Conservation (phyloP, 2,888 invertebrate genomes). For the Calephelis perditalis region DNA sequence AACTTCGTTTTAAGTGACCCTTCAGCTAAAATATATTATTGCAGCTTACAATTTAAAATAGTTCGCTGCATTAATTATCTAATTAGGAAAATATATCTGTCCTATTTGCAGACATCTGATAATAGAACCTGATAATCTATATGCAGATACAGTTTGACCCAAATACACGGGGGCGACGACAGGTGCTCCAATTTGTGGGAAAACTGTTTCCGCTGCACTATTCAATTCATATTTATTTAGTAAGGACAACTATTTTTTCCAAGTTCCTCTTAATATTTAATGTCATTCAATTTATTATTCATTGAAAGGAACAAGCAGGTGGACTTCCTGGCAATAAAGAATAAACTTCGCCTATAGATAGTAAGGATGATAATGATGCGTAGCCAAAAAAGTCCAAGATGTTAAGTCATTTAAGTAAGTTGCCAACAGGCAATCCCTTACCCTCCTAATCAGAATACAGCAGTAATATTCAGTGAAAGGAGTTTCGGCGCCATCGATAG, state of each 20-base stretch:
- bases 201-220: not conserved
- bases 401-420: too few relatives aligned
- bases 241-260: not conserved
- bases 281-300: too few relatives aligned
- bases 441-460: too few relatives aligned
- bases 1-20: too few relatives aligned
- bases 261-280: too few relatives aligned
- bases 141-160: slow-evolving; percentile 11
- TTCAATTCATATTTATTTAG: not conserved
- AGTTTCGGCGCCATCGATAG: too few relatives aligned
- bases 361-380: not conserved
- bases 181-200: slow-evolving; percentile 2
- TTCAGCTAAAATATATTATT: too few relatives aligned
- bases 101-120: slow-evolving; percentile 1
- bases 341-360: not conserved
- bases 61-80: too few relatives aligned
- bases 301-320: not conserved
- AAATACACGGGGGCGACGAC: not conserved
- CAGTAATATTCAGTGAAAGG: too few relatives aligned
- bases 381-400: too few relatives aligned
- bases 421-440: too few relatives aligned
- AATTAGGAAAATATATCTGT: not conserved
- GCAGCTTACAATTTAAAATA: too few relatives aligned
- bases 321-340: not conserved
- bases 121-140: slow-evolving; percentile 11